These are phyloP conservation scores for Caenorhabditis angaria DNA, from an alignment of 2,888 invertebrate genomes.

Conservation along the genomic window DNA sequence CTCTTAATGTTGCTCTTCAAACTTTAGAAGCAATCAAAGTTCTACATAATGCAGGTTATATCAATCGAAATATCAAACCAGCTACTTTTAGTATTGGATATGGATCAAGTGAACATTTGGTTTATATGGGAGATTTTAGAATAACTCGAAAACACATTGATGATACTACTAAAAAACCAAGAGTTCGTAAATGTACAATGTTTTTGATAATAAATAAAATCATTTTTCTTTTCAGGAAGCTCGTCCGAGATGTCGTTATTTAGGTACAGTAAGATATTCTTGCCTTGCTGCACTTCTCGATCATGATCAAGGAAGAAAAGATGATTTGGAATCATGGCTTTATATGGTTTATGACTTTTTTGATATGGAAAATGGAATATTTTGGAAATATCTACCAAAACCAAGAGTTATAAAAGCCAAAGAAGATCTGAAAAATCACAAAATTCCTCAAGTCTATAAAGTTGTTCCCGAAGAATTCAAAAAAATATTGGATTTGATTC, in stretches of 20 bases:
- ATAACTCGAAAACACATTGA: conserved; percentile 20
- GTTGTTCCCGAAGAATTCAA: conserved; percentile 29
- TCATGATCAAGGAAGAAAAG: conserved; percentile 28
- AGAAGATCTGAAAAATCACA: conserved; percentile 24
- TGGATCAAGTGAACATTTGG: not conserved
- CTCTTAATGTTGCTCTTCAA: not conserved
- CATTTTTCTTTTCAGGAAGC: too few species aligned
- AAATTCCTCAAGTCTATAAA: conserved; percentile 14
- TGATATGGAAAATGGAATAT: conserved; percentile 24
- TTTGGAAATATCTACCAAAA: conserved; percentile 19
- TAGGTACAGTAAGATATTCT: conserved; percentile 28
- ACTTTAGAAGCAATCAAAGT: not conserved
- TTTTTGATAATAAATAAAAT: too few species aligned
- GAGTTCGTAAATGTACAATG: too few species aligned
- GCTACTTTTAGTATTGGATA: conserved; percentile 9
- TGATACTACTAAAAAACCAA: not conserved
- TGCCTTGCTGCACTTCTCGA: conserved; percentile 14
- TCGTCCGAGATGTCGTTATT: conserved; percentile 12
- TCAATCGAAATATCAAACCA: conserved; percentile 35
- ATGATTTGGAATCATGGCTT: conserved; percentile 39
- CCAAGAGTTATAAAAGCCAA: conserved; percentile 18
- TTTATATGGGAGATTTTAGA: conserved; percentile 24
- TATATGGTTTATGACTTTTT: conserved; percentile 35
- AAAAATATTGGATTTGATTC: conserved; percentile 28
- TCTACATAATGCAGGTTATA: conserved; percentile 21